Base-by-base conservation (phyloP, 2,797 vertebrate species). In the Clarias fuscus region DNA sequence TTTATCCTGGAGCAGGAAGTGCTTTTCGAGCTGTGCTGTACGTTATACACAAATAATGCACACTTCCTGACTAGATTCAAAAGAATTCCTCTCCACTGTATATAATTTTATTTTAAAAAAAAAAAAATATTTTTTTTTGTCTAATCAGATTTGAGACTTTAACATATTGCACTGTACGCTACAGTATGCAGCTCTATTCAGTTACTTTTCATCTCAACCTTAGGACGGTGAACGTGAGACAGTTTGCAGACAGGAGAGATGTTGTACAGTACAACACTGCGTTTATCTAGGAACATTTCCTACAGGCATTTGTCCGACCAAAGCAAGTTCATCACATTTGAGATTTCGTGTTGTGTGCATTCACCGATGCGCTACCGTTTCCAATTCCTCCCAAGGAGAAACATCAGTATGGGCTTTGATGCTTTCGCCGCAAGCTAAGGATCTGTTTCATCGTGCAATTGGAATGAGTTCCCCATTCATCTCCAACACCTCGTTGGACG, bases 391-490 rank as follows among this genome's bases (percentile, higher is more conserved):
- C 33, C 15, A 83, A 96, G 95, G 95, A 5, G 96, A 94, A 14
- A 95, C 94, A 0, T 96, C 95, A 0, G 95, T 96, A 0, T 95
- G 93, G 96, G 91, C 94, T 3, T 27, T 96, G 92, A 96, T 96
- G 95, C 91, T 88, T 92, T 96, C 95, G 0, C 94, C 93, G 0
- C 89, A 93, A 80, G 95, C 95, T 0, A 95, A 92, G 89, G 94
- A 91, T 62, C 94, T 96, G 0, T 96, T 96, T 89, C 93, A 91
- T 6, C 91, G 93, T 0, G 96, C 94, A 0, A 95, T 96, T 76
- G 95, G 95, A 90, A 95, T 96, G 93, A 96, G 96, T 22, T 93
- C 94, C 81, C 94, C 94, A 0, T 95, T 92, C 76, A 56, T 93
- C 13, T 91, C 90, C 64, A 92, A 94, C 2, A 87, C 89, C 0